These are phyloP conservation scores for Conus ventricosus DNA, from an alignment of 1,140 invertebrate species.

Conservation along the genomic window DNA sequence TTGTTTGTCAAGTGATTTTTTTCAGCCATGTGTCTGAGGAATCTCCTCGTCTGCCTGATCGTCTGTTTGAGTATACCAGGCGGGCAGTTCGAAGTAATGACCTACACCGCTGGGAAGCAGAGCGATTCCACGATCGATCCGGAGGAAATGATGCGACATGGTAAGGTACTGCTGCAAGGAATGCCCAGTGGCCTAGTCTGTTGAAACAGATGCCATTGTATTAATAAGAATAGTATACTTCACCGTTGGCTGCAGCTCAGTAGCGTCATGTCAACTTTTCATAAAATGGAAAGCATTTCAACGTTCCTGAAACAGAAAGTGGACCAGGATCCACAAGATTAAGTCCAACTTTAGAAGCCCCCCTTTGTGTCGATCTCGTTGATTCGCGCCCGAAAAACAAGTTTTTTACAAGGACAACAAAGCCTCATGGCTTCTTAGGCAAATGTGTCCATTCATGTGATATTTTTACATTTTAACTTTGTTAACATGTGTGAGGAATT, in stretches of 20 bases:
- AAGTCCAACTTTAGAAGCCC: no score
- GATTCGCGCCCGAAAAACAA: no score
- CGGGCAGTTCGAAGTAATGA: background rate
- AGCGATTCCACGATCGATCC: constrained; percentile 12
- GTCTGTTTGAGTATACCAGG: background rate
- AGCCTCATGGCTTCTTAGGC: no score
- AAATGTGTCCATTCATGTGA: no score
- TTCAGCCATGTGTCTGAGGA: background rate
- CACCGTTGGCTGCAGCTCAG: background rate
- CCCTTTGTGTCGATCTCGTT: no score
- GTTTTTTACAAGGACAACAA: no score
- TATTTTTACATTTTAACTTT: no score
- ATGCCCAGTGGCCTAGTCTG: background rate
- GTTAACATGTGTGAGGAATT: no score
- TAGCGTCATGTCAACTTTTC: no score
- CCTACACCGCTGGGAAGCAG: background rate
- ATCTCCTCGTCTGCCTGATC: background rate
- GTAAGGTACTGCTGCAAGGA: background rate
- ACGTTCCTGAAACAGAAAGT: no score
- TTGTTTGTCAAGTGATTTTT: background rate
- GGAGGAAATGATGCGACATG: background rate
- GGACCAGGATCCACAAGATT: no score
- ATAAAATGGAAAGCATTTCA: no score
- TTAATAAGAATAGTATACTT: background rate
- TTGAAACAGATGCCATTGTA: background rate